Conservation (phyloP, 2,113 vertebrate genomes). For the Charadrius vociferus region DNA sequence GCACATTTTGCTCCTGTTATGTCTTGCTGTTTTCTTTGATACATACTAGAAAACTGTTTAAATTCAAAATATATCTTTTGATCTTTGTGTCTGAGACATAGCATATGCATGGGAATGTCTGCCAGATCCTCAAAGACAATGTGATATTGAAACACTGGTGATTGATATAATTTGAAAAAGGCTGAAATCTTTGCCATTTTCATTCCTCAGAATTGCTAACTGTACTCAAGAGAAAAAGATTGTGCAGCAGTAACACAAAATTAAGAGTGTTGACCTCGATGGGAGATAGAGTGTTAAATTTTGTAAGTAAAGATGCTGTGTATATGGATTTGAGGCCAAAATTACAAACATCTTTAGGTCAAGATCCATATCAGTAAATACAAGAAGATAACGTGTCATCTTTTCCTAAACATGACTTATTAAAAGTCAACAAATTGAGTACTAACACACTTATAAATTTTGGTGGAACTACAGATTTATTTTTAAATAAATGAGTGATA, state of each 20-base stretch:
- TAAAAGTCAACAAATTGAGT: background rate
- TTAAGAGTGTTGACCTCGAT: accelerated
- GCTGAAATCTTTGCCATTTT: background rate
- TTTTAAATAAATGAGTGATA: background rate
- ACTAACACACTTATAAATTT: background rate
- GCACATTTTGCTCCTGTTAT: background rate
- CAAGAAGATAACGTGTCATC: background rate
- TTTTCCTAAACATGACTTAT: background rate
- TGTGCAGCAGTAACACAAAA: background rate
- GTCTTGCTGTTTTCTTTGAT: background rate
- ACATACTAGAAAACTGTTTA: background rate
- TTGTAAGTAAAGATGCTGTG: background rate
- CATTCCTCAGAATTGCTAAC: background rate
- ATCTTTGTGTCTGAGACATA: background rate
- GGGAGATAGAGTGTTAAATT: background rate
- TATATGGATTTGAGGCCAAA: background rate
- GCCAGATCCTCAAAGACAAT: background rate
- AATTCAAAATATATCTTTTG: background rate
- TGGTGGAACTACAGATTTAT: background rate
- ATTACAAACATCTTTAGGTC: background rate
- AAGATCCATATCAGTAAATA: background rate
- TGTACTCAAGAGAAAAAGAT: background rate
- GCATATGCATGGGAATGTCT: background rate
- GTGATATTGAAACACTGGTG: background rate
- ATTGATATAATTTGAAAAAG: background rate